A percentile compares a stretch with the other conserved stretches of the same genome.
Conservation (phyloP, 2,888 invertebrate genomes). For the Melangyna quadrimaculata region DNA sequence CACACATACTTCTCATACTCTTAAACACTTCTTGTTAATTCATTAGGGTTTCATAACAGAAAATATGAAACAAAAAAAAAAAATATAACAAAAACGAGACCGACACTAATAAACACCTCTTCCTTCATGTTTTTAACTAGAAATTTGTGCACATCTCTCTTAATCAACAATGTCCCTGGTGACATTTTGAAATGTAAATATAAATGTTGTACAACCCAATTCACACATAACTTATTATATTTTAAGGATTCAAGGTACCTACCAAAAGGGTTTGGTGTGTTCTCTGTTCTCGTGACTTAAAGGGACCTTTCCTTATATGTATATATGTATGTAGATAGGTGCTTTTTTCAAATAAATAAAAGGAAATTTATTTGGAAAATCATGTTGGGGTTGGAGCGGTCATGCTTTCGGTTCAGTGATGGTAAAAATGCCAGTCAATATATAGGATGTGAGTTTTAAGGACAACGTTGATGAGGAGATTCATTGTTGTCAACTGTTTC, state of each 20-base stretch:
- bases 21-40: no score
- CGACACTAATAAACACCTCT: not conserved
- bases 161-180: not conserved
- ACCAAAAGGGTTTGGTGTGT: not conserved
- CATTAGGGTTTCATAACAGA: not conserved
- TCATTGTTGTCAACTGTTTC: no score
- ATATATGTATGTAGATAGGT: not conserved
- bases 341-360: no score
- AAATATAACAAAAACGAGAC: not conserved
- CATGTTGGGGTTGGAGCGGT: no score
- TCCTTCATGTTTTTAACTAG: not conserved
- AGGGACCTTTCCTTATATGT: not conserved
- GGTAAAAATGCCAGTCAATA: not conserved
- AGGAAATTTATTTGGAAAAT: not conserved
- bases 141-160: not conserved
- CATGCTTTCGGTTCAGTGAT: not conserved
- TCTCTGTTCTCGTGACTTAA: not conserved
- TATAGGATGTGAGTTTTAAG: not conserved
- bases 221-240: not conserved
- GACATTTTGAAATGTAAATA: not conserved
- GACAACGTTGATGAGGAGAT: no score
- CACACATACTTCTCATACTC: no score
- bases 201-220: not conserved
- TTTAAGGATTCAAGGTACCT: not conserved
- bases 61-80: not conserved